Evolutionary conservation across 2,888 invertebrate species (phyloP), one percentile per base, ranked within the genome.

Genomic region (Tromatobia lineatoria): DNA sequence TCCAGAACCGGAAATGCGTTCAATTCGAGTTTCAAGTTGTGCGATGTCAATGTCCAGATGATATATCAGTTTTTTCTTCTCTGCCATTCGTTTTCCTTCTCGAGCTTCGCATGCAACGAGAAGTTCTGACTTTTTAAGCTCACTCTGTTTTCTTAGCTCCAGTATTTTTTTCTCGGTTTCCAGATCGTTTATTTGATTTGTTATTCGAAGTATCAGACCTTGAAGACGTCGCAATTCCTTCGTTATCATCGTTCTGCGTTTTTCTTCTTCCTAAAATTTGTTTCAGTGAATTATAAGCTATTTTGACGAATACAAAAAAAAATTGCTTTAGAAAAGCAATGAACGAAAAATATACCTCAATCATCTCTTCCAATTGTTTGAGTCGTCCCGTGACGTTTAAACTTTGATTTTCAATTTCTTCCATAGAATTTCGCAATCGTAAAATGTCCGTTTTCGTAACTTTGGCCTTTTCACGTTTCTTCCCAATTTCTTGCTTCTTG

Each of bases 291-390:
- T 59, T 59, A 13, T 45, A 18, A 4, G 45, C 11, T 7, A 42
- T 42, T 42, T 11, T 54, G 64, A n/a, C 7, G 10, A 61, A 38
- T 54, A 66, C 20, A 10, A 57, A 38, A 10, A 74, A 15, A 23
- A 70, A 67, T 79, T 52, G 29, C 69, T 54, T 64, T 15, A 29
- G 29, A 57, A 70, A 79, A 50, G 73, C 54, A 7, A 71, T 70
- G 42, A 7, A 23, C 18, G 59, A 18, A 59, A 64, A 64, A 80
- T 34, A 57, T 87, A 94, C 94, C 86, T 95, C 95, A 20, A 96
- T 93, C 92, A 96, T 95, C 34, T 95, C 94, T 89, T 96, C 95
- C 8, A 96, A 92, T 88, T 96, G 95, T 74, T 94, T 95, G 0
- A 95, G 94, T 45, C 95, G 94, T 88, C 96, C 96, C 54, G 95